phyloP scores from a whole-genome alignment of 2,888 invertebrate genomes.

The Geotrupes spiniger region DNA sequence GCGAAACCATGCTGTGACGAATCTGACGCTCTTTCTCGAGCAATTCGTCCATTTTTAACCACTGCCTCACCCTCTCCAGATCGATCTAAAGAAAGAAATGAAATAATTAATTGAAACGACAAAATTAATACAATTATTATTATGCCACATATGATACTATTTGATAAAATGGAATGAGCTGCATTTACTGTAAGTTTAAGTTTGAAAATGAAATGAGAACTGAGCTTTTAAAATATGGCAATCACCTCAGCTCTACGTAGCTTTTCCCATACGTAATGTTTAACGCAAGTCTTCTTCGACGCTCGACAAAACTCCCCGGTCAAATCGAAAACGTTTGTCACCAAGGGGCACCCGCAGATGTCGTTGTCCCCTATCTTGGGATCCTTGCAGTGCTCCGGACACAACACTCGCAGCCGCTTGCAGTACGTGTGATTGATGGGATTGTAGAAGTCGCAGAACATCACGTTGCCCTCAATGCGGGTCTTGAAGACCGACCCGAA shows the following conservation, averaged over 20 bases:
- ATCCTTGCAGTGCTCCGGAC: slow-evolving; percentile 96
- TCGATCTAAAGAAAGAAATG: slow-evolving; percentile 64
- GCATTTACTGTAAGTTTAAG: too few relatives aligned
- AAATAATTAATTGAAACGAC: not conserved
- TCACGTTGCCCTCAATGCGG: slow-evolving; percentile 89
- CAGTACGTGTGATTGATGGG: slow-evolving; percentile 87
- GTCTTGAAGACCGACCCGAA: slow-evolving; percentile 95
- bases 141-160: too few relatives aligned
- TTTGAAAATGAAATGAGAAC: too few relatives aligned
- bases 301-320: slow-evolving; percentile 85
- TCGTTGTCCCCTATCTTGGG: slow-evolving; percentile 82
- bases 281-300: slow-evolving; percentile 86
- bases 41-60: slow-evolving; percentile 91
- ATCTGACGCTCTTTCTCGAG: slow-evolving; percentile 91
- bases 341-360: slow-evolving; percentile 92
- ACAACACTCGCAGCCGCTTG: slow-evolving; percentile 89
- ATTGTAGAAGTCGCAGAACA: slow-evolving; percentile 98
- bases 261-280: slow-evolving; percentile 96
- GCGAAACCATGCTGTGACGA: slow-evolving; percentile 66
- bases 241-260: slow-evolving; percentile 83
- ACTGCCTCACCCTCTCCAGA: slow-evolving; percentile 87
- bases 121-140: not conserved
- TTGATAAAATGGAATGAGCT: too few relatives aligned
- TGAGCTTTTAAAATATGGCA: too few relatives aligned
- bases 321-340: slow-evolving; percentile 77